Evolutionary conservation across 2,888 invertebrate genomes (phyloP).

Genomic region (Andrena fulva): DNA sequence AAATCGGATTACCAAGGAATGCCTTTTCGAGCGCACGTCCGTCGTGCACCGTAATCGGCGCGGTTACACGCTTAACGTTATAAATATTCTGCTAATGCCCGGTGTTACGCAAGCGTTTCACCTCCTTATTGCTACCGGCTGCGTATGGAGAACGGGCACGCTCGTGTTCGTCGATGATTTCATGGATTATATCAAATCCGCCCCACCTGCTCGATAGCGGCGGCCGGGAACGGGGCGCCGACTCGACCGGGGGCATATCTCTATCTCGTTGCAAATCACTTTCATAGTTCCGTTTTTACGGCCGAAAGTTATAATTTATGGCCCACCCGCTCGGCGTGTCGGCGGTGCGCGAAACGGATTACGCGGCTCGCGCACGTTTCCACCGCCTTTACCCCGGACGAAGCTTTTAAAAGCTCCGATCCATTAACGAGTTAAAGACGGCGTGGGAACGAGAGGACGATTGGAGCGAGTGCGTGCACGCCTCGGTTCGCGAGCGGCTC

Average conservation of each 20-base stretch:
- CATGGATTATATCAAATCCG: constrained; percentile 58
- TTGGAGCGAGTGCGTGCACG: constrained; percentile 45
- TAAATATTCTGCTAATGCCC: constrained; percentile 75
- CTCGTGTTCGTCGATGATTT: constrained; percentile 62
- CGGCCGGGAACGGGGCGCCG: not conserved
- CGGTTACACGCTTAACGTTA: constrained; percentile 76
- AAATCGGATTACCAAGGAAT: constrained; percentile 48
- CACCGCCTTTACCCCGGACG: constrained; percentile 43
- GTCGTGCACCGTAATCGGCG: constrained; percentile 64
- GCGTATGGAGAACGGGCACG: constrained; percentile 54
- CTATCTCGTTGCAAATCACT: constrained; percentile 75
- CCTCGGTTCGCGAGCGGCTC: constrained; percentile 29
- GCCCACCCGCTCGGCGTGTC: constrained; percentile 64
- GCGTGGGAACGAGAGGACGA: constrained; percentile 72
- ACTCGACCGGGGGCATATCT: constrained; percentile 35
- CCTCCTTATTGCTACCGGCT: constrained; percentile 53
- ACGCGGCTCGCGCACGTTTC: constrained; percentile 57
- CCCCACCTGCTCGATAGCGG: constrained; percentile 19
- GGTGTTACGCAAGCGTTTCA: constrained; percentile 61
- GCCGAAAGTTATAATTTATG: constrained; percentile 78
- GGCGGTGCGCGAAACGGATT: constrained; percentile 63
- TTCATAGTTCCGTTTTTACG: constrained; percentile 79
- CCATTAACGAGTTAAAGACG: constrained; percentile 72
- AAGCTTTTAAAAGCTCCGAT: constrained; percentile 71
- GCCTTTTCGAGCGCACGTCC: constrained; percentile 61